Evolutionary conservation across 1,140 invertebrate species (phyloP).

Genomic region (Hypsibius dujardini): DNA sequence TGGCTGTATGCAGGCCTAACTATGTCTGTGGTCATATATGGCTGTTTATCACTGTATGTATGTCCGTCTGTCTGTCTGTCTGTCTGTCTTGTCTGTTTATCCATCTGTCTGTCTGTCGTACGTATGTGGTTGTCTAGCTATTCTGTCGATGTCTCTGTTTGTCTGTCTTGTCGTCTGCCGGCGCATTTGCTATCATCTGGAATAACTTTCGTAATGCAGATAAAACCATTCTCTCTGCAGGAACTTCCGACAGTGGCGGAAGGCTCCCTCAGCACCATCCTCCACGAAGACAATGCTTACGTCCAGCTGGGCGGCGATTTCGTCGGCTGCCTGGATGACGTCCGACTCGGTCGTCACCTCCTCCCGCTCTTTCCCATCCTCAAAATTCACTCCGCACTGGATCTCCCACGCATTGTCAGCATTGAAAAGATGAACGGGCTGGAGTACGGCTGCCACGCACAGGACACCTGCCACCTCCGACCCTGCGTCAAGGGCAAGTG

Average conservation of each 20-base stretch:
- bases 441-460: conserved; percentile 6
- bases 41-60: too few relatives aligned
- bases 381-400: neutral
- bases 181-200: too few relatives aligned
- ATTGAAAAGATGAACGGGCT: neutral
- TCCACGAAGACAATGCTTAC: conserved; percentile 1
- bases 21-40: too few relatives aligned
- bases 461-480: neutral
- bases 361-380: neutral
- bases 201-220: too few relatives aligned
- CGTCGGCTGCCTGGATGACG: conserved; percentile 12
- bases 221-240: too few relatives aligned
- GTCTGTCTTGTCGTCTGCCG: too few relatives aligned
- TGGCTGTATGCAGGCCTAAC: too few relatives aligned
- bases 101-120: too few relatives aligned
- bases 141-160: too few relatives aligned
- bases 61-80: too few relatives aligned
- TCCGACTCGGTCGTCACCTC: neutral
- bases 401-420: neutral
- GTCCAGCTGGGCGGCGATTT: conserved; percentile 1
- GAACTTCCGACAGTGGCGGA: neutral
- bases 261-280: neutral
- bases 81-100: too few relatives aligned
- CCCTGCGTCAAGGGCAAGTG: neutral
- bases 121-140: too few relatives aligned